Percentiles rank a stretch among this genome's conserved stretches.
Conservation (phyloP, 2,113 vertebrate species). For the Ciconia maguari region DNA sequence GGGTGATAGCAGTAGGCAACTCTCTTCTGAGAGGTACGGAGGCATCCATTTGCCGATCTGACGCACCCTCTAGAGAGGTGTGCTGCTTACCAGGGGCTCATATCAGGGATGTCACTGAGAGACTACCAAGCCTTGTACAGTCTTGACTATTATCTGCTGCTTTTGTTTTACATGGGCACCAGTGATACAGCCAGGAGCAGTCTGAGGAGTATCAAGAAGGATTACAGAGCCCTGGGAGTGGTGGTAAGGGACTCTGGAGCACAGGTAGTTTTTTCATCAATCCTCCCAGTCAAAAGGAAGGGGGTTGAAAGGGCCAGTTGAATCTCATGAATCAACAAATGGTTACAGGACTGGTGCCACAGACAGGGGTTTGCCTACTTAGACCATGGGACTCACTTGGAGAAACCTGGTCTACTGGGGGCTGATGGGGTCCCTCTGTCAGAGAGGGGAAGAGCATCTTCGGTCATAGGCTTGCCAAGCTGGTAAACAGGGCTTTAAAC, state of each 20-base stretch:
- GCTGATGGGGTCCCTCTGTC: background rate
- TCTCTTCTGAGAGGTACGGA: background rate
- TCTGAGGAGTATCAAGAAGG: background rate
- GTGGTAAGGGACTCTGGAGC: background rate
- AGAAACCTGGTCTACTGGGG: background rate
- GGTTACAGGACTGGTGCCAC: background rate
- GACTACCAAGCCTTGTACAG: background rate
- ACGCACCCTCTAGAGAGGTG: background rate
- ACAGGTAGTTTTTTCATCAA: background rate
- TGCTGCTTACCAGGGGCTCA: background rate
- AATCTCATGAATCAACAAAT: background rate
- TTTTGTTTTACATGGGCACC: background rate
- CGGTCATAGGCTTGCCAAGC: background rate
- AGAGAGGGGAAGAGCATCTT: background rate
- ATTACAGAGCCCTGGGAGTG: background rate
- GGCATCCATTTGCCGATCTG: background rate
- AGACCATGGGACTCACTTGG: background rate
- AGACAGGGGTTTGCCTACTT: background rate
- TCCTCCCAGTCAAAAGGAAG: background rate
- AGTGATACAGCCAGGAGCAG: background rate
- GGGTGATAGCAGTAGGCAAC: background rate
- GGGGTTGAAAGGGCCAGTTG: background rate
- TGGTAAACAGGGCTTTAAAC: background rate
- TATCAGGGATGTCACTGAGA: background rate
- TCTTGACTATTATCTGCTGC: background rate